Percentiles rank a stretch among this genome's conserved stretches.
Conservation (phyloP, 2,888 invertebrate species). For the Melanostoma mellinum region DNA sequence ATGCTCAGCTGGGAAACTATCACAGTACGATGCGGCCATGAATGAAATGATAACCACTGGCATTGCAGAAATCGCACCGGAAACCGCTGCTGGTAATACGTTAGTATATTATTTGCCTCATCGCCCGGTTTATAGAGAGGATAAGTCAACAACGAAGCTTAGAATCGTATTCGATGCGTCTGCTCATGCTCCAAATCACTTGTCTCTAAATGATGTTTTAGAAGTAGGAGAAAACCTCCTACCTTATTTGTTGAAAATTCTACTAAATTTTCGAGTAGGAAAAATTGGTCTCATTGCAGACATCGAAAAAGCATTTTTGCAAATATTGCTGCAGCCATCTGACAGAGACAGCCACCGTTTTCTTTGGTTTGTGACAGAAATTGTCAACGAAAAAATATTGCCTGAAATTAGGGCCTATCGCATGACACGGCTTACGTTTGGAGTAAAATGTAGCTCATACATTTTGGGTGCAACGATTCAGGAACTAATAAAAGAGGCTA, state of each 20-base stretch:
- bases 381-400: slow-evolving; percentile 22
- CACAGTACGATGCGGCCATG: slow-evolving; percentile 40
- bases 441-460: slow-evolving; percentile 34
- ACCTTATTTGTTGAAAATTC: slow-evolving; percentile 63
- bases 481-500: slow-evolving; percentile 30
- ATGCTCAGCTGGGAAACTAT: slow-evolving; percentile 27
- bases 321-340: slow-evolving; percentile 68
- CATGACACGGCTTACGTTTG: slow-evolving; percentile 45
- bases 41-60: slow-evolving; percentile 30
- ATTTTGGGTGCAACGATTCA: slow-evolving; percentile 28
- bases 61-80: slow-evolving; percentile 20
- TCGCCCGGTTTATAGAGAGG: slow-evolving; percentile 41
- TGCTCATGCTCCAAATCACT: slow-evolving; percentile 48
- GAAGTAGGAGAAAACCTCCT: slow-evolving; percentile 73
- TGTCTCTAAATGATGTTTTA: slow-evolving; percentile 73
- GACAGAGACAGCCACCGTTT: slow-evolving; percentile 71
- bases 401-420: slow-evolving; percentile 36
- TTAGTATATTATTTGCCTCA: slow-evolving; percentile 41
- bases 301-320: slow-evolving; percentile 36
- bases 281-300: slow-evolving; percentile 58
- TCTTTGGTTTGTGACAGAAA: slow-evolving; percentile 60
- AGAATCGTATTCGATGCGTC: slow-evolving; percentile 58
- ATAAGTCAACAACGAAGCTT: slow-evolving; percentile 49
- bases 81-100: neutral
- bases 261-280: slow-evolving; percentile 51